Base-by-base conservation (phyloP, 2,797 vertebrate species). In the Synaphobranchus kaupii region DNA sequence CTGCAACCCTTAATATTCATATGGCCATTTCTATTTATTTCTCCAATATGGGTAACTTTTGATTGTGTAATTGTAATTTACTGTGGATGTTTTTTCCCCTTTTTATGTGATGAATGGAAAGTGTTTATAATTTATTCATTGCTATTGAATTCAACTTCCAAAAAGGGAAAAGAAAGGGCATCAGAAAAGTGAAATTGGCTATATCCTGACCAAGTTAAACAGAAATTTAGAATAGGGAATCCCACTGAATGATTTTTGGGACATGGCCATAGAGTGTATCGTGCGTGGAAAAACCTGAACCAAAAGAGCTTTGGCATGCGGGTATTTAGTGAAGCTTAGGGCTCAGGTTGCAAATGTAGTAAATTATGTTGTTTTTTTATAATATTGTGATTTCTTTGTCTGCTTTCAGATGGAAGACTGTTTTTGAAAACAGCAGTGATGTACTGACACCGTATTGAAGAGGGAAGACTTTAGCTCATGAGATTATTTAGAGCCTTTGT, bases 401-500 rank as follows among this genome's bases (percentile, higher is more conserved):
- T 7, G 89, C 73, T 94, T 96, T 92, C 96, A 99, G 98, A 99
- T 95, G 98, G 98, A 94, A 97, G 98, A 96, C 97, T 98, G 91
- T 99, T 98, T 96, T 97, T 99, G 93, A 98, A 99, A 96, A 97
- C 97, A 88, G 92, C 97, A 89, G 97, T 98, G 93, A 98, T 99
- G 97, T 99, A 97, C 94, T 99, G 97, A 99, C 89, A 91, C 88
- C 84, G 80, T 54, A 60, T 39, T 58, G 73, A 58, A 81, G 86
- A 81, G 31, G 87, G 93, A 95, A 94, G 93, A 93, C 91, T 78
- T 92, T 87, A 85, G 89, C 89, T 86, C 85, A 92, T 88, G 90
- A 93, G 93, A 94, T 31, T 20, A 63, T 34, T 28, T 34, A 44
- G 17, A n/a, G 92, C 94, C 92, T 86, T 93, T 95, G 94, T 92